These are phyloP conservation scores for Vicugna pacos DNA, from an alignment of 2,113 vertebrate genomes.

Conservation along the genomic window DNA sequence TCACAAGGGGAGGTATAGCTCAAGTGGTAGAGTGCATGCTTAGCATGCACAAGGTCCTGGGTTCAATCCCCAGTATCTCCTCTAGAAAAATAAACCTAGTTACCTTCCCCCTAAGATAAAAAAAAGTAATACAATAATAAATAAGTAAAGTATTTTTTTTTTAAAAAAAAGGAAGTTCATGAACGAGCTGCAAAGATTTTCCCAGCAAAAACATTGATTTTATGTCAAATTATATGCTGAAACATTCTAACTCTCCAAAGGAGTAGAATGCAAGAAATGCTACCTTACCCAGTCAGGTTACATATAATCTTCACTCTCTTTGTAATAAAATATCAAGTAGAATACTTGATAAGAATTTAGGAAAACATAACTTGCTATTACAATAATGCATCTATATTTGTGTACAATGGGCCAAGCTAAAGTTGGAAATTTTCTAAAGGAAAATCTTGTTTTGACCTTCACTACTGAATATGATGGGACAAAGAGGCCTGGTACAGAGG, in stretches of 20 bases:
- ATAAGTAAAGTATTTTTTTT: too few species aligned
- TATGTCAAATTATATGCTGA: constrained; percentile 19
- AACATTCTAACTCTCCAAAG: constrained; percentile 46
- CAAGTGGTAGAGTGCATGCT: too few species aligned
- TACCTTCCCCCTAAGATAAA: too few species aligned
- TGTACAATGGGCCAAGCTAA: not conserved
- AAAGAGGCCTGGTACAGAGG: not conserved
- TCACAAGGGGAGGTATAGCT: not conserved
- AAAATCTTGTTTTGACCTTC: constrained; percentile 24
- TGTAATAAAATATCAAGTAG: constrained; percentile 15
- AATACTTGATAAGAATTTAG: constrained; percentile 27
- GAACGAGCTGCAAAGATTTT: constrained; percentile 28
- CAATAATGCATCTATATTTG: not conserved
- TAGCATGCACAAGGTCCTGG: too few species aligned
- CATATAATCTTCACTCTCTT: constrained; percentile 5
- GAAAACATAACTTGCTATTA: constrained; percentile 29
- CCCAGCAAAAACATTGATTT: constrained; percentile 12
- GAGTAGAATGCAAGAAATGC: not conserved
- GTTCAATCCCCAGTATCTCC: too few species aligned
- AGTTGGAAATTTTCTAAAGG: constrained; percentile 5
- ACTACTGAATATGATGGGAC: not conserved
- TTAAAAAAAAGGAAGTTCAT: not conserved
- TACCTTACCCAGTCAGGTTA: constrained; percentile 14
- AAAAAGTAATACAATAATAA: too few species aligned
- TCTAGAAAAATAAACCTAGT: too few species aligned